Conservation (phyloP, 2,113 vertebrate genomes). For the Hiodon alosoides region DNA sequence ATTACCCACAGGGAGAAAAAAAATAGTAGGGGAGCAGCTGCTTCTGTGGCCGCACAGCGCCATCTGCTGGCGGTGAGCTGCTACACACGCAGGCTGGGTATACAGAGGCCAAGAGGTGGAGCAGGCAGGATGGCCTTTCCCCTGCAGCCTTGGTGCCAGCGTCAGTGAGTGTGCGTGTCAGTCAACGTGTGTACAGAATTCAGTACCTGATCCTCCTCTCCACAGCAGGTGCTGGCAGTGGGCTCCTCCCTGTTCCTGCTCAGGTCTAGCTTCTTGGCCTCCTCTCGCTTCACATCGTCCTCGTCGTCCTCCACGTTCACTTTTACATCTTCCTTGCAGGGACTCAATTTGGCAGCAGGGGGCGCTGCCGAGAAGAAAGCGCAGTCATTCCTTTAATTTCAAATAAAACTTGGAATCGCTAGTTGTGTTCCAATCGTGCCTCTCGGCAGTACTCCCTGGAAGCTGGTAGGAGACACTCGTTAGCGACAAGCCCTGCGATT, state of each 20-base stretch:
- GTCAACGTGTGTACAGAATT: neutral
- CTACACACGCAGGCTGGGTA: no score
- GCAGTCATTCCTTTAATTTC: no score
- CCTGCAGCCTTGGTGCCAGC: no score
- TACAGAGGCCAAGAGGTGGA: no score
- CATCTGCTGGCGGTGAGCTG: conserved; percentile 47
- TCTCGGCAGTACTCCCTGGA: no score
- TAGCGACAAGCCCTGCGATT: no score
- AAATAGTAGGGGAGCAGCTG: conserved; percentile 24
- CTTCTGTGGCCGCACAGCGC: conserved; percentile 32
- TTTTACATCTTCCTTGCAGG: conserved; percentile 54
- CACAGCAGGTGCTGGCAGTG: conserved; percentile 58
- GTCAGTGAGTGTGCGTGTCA: no score
- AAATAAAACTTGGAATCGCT: no score
- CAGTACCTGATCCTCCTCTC: conserved; percentile 45
- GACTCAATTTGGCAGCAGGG: conserved; percentile 53
- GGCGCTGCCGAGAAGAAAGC: conserved; percentile 48
- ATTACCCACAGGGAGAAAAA: conserved; percentile 44
- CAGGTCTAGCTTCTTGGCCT: conserved; percentile 4
- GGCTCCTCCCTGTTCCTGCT: conserved; percentile 41
- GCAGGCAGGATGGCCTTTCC: no score
- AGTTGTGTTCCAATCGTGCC: no score
- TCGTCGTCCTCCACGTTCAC: conserved; percentile 43
- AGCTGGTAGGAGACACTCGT: no score
- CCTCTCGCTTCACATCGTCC: conserved; percentile 10